Evolutionary conservation across 1,140 invertebrate genomes (phyloP), one percentile per base, ranked within the genome.

Genomic region (Meloidogyne exigua): DNA sequence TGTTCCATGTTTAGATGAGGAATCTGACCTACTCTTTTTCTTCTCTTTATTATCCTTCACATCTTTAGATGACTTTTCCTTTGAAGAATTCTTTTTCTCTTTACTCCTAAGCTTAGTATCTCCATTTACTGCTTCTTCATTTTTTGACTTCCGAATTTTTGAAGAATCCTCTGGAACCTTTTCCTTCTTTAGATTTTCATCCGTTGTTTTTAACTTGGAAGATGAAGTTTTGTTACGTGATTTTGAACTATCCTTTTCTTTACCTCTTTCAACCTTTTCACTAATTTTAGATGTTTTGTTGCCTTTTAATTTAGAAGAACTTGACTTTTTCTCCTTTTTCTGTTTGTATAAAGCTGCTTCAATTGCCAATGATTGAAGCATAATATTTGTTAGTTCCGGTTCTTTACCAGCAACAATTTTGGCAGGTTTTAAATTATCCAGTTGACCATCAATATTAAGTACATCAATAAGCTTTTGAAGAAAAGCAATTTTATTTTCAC

Each of bases 381-480:
- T 63, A 25, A 81, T 28, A 62, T 84, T 84, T 25, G 82, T 84
- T 69, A 84, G 36, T 76, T 84, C 82, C 13, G 82, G 39, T 36
- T 84, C 82, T 68, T 79, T 83, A 25, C 81, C 81, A 32, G 81
- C 81, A 25, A 82, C 79, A 75, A 82, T 82, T 69, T 80, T 81
- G 13, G 74, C 39, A 15, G 78, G 68, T 57, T 79, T 81, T 15
- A 82, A 73, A 63, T 79, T 65, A 39, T 83, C 77, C 23, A 82
- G 64, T 62, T 70, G 57, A 44, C 81, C 82, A 69, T 84, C 79
- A 23, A 80, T 69, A 49, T 84, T 81, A 23, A 80, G 42, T 42
- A 64, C 74, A 65, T 76, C 72, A 15, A 78, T 69, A 10, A 82
- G 64, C 21, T 81, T 81, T 63, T 80, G 68, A 23, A 82, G 74